Base-by-base conservation (phyloP, 2,888 invertebrate species). In the Pammene aurita region DNA sequence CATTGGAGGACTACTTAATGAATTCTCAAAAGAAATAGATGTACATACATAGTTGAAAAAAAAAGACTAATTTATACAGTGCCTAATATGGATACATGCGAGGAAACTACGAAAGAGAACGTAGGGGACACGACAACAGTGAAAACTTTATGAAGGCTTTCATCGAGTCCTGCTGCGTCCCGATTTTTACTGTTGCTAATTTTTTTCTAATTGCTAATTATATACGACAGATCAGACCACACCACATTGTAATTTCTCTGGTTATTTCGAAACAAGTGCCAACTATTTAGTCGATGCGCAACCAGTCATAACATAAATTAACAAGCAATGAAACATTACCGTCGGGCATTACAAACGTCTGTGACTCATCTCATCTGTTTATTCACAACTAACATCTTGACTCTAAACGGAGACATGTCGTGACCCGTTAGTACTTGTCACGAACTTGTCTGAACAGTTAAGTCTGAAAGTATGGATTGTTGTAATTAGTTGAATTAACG, bases 401-500 rank as follows among this genome's bases (percentile, higher is more conserved):
- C 78, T 77, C 79, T 79, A 78, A 77, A 76, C 74, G 73, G 76
- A 84, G 83, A 87, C 91, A 84, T 84, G 92, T 90, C 89, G 85
- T 87, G 92, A 92, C 92, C 83, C 80, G 92, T 90, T 84, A 76
- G 77, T 79, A 79, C 88, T 73, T 83, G 86, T 87, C 86, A 76
- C 84, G 89, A 88, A 90, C 90, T 89, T 90, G 88, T 88, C 84
- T 85, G 82, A 78, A 57, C 84, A 83, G 83, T 81, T 79, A 76
- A 74, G 77, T 78, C 83, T 81, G 81, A 82, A 83, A 85, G 76
- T 83, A 84, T 85, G 82, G 80, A 80, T 72, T 73, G 62, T 54
- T 57, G 13, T 64, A 44, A 46, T 68, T 58, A 64, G 48, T 41
- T 50, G 9, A 42, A 56, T 62, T 54, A 18, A 55, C 18, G 4